Base-by-base conservation (phyloP, 2,113 vertebrate genomes). In the Rattus rattus region DNA sequence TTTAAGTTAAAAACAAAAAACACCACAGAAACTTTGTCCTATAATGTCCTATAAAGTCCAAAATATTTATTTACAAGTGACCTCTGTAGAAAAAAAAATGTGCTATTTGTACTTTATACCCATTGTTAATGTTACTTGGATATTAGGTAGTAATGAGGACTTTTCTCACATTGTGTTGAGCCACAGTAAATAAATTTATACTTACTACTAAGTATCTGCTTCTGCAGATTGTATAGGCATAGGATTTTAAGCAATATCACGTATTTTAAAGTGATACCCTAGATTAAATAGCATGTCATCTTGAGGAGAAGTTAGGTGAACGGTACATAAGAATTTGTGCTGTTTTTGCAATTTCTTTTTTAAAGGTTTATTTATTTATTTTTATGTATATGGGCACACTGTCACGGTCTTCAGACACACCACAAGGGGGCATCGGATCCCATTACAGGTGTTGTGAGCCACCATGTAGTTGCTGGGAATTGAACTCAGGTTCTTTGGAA, bases 191-290 rank as follows among this genome's bases (percentile, higher is more conserved):
- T 84, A 95, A 67, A 91, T 56, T 81, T 92, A 2, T 87, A 92
- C 83, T 95, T 92, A 73, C 26, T 96, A 61, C 43, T 92, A 92
- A 83, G 30, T 95, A 47, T 76, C 28, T 95, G 19, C 28, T 12
- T 86, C 22, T 89, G 7, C 28, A 94, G 52, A 70, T 87, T 73
- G 56, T 91, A 28, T 33, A 77, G 65, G 59, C 63, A 22, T 56
- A 56, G 67, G 63, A 22, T 56, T 75, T 81, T 92, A 72, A 81
- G 28, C 70, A 69, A 2, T 79, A 17, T 9, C 88, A 95, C 79
- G 72, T 86, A 94, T 54, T 92, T 95, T 87, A 72, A 84, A 88
- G 30, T 76, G 8, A 67, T 92, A 69, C 0, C 19, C 73, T 56
- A 47, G 73, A 61, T 13, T 56, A 75, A 67, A 94, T 94, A 90